These are phyloP conservation scores for Pseudomyrmex pallidus DNA, from an alignment of 1,140 invertebrate species.

Conservation along the genomic window DNA sequence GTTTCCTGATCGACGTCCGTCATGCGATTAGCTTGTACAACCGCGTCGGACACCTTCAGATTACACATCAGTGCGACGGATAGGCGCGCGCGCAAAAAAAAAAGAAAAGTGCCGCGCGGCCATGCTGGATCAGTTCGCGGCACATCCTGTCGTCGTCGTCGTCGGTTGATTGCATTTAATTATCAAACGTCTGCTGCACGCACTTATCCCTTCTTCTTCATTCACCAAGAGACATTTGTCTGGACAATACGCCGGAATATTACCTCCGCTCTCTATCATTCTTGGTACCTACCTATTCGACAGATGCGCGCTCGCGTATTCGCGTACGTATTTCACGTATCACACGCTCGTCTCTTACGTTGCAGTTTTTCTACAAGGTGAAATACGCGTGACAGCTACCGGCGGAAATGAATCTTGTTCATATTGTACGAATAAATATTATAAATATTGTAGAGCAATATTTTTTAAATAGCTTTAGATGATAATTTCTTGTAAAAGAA, in stretches of 20 bases:
- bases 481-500: too few species aligned
- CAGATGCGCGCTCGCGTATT: slow-evolving; percentile 20
- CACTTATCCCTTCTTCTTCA: slow-evolving; percentile 29
- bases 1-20: slow-evolving; percentile 46
- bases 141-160: slow-evolving; percentile 44
- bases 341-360: neutral
- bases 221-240: slow-evolving; percentile 43
- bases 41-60: slow-evolving; percentile 35
- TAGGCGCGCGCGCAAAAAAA: neutral
- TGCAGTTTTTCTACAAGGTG: neutral
- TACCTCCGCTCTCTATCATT: slow-evolving; percentile 21
- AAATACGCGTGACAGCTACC: neutral
- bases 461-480: too few species aligned
- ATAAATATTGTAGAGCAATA: too few species aligned
- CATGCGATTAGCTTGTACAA: slow-evolving; percentile 46
- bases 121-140: slow-evolving; percentile 42
- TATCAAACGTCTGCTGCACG: slow-evolving; percentile 60
- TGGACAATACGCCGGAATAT: slow-evolving; percentile 34
- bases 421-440: too few species aligned
- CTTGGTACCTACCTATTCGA: neutral
- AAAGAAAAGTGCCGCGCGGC: slow-evolving; percentile 34
- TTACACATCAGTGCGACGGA: slow-evolving; percentile 21
- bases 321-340: neutral
- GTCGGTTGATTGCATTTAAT: slow-evolving; percentile 56
- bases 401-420: neutral